A percentile compares a stretch with the other conserved stretches of the same genome.
phyloP scores from a whole-genome alignment of 2,113 vertebrate genomes.

The Zosterops japonicus region DNA sequence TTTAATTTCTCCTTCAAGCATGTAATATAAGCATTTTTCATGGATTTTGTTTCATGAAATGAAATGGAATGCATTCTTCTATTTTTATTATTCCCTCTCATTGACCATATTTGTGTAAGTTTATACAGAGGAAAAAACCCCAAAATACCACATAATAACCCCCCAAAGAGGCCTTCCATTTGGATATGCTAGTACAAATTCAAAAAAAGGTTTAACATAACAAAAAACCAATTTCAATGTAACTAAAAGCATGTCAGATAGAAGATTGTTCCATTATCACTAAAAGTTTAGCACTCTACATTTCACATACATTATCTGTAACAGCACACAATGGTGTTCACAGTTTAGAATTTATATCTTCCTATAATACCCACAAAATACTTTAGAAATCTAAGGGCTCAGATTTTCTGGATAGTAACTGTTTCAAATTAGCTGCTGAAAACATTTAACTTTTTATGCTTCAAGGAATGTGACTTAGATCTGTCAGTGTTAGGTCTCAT shows the following conservation, averaged over 20 bases:
- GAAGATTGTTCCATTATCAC: background rate
- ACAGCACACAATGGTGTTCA: background rate
- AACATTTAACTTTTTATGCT: background rate
- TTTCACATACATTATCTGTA: background rate
- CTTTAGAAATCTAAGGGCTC: background rate
- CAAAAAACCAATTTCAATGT: background rate
- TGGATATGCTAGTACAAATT: background rate
- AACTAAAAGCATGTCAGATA: constrained; percentile 10
- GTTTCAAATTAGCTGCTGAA: background rate
- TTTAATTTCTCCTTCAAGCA: background rate
- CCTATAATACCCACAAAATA: background rate
- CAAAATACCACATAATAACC: background rate
- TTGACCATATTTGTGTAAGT: background rate
- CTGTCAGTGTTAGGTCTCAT: background rate
- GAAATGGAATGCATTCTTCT: background rate
- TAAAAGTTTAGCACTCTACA: background rate
- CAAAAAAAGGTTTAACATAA: background rate
- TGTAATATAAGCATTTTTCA: background rate
- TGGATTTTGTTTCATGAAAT: background rate
- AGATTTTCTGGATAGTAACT: background rate
- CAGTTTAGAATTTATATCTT: background rate
- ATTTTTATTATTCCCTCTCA: background rate
- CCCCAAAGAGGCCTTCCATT: background rate
- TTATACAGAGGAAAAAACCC: background rate
- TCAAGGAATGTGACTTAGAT: background rate